These are phyloP conservation scores for Linepithema humile DNA, from an alignment of 1,140 invertebrate species.

Conservation along the genomic window DNA sequence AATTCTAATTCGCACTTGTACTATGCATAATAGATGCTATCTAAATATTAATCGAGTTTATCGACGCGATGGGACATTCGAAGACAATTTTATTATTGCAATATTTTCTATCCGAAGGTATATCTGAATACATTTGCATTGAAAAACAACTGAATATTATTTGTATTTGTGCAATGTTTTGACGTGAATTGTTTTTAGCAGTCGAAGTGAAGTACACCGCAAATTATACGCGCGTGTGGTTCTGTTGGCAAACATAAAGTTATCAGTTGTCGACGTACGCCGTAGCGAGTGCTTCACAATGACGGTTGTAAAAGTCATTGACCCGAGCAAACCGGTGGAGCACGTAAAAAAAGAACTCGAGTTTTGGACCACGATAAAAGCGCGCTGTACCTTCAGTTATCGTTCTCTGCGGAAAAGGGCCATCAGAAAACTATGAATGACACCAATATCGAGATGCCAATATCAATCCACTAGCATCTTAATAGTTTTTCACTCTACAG, in stretches of 20 bases:
- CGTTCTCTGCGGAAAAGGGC: background rate
- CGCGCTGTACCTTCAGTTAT: background rate
- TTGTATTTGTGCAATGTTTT: background rate
- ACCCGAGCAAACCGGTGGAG: background rate
- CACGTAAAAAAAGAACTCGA: background rate
- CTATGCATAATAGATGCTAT: background rate
- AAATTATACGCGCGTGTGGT: background rate
- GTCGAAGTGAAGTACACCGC: background rate
- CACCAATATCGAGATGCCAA: background rate
- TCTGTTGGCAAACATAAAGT: slow-evolving; percentile 15
- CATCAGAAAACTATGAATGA: background rate
- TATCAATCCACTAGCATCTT: background rate
- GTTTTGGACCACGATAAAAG: background rate
- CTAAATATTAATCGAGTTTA: background rate
- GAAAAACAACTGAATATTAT: background rate
- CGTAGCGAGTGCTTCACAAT: background rate
- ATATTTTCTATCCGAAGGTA: background rate
- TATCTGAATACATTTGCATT: background rate
- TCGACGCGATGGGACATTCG: background rate
- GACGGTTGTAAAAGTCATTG: slow-evolving; percentile 8
- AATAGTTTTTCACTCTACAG: background rate
- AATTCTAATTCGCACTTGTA: background rate
- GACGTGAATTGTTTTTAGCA: background rate
- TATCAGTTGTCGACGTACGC: background rate
- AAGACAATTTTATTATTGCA: background rate